Conservation (phyloP, 2,888 invertebrate genomes). For the Apodemia zela region DNA sequence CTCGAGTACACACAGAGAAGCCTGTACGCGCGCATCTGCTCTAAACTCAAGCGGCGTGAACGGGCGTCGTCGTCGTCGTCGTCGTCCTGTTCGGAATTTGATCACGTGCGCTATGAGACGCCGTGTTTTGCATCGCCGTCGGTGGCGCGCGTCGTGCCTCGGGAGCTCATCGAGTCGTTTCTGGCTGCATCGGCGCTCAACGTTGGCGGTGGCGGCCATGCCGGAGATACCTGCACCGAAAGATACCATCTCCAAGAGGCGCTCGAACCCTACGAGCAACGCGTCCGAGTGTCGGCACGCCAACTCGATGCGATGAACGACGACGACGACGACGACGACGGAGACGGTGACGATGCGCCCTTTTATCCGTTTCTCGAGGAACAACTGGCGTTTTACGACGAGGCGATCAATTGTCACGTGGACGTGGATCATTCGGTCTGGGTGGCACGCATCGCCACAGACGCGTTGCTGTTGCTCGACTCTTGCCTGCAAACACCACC, state of each 20-base stretch:
- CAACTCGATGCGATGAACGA: not conserved
- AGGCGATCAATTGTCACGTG: too few relatives aligned
- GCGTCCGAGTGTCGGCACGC: not conserved
- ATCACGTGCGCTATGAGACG: constrained; percentile 17
- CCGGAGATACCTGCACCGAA: not conserved
- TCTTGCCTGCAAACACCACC: constrained; percentile 11
- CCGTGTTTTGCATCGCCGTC: constrained; percentile 17
- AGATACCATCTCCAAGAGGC: constrained; percentile 6
- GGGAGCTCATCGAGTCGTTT: constrained; percentile 18
- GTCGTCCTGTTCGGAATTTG: constrained; percentile 12
- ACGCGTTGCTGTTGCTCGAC: constrained; percentile 9
- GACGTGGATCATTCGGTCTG: constrained; percentile 16
- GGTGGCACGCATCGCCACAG: constrained; percentile 13
- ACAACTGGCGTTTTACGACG: constrained; percentile 15
- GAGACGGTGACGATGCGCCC: constrained; percentile 13
- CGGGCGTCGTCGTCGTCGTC: not conserved
- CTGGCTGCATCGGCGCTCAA: not conserved
- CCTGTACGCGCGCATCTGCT: constrained; percentile 17
- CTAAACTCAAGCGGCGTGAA: constrained; percentile 3
- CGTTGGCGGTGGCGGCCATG: not conserved
- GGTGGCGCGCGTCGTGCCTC: constrained; percentile 4
- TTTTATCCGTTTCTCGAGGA: constrained; percentile 17
- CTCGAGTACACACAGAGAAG: constrained; percentile 21
- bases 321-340: not conserved
- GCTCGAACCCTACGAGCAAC: constrained; percentile 5